phyloP scores from a whole-genome alignment of 2,797 vertebrate genomes.

The Hypotaenidia okinawae region DNA sequence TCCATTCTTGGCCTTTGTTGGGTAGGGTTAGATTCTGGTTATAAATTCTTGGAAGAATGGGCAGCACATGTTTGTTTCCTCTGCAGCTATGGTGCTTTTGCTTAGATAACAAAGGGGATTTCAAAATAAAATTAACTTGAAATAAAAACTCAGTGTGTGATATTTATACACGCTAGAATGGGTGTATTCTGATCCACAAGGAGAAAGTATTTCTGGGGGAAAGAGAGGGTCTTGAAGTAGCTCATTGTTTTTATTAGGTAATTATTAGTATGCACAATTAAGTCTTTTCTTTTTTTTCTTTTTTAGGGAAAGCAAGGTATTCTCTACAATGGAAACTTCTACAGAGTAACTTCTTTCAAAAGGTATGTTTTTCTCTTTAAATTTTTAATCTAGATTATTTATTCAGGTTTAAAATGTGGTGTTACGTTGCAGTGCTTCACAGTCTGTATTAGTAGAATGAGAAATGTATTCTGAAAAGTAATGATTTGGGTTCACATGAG shows the following conservation, averaged over 20 bases:
- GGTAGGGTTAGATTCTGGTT: not conserved
- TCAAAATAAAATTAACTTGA: not conserved
- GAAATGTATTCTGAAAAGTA: not conserved
- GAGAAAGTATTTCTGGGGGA: not conserved
- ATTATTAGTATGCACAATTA: not conserved
- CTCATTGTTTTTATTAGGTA: not conserved
- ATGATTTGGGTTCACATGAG: accelerated
- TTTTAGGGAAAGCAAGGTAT: not conserved
- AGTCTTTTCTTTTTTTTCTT: not conserved
- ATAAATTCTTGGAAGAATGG: not conserved
- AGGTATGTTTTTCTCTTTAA: slow-evolving; percentile 42
- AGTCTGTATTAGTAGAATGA: not conserved
- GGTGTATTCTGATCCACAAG: not conserved
- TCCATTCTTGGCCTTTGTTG: not conserved
- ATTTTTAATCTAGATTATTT: not conserved
- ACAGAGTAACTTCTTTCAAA: slow-evolving; percentile 32
- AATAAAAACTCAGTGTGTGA: not conserved
- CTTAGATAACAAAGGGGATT: not conserved
- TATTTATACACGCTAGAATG: not conserved
- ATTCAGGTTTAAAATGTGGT: not conserved
- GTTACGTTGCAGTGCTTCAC: not conserved
- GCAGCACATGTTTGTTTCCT: not conserved
- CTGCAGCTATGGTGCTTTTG: not conserved
- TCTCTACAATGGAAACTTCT: slow-evolving; percentile 19
- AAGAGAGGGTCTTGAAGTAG: not conserved